Base-by-base conservation (phyloP, 2,797 vertebrate species). In the Scarus forsteni region DNA sequence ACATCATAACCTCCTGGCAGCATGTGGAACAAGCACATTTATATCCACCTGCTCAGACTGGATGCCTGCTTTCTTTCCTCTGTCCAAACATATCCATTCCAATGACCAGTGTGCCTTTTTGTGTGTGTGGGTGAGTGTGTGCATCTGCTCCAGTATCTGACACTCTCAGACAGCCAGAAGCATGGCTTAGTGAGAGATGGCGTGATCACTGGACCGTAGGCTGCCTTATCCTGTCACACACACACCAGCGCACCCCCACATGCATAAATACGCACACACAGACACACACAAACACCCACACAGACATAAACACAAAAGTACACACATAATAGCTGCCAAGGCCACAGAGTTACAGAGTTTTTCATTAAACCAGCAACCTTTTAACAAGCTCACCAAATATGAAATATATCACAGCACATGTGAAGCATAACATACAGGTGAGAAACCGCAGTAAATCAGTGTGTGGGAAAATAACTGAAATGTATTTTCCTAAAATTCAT, bases 121-220 rank as follows among this genome's bases (percentile, higher is more conserved):
- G 7, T 36, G 15, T 61, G 56, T 59, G 43, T 51, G 55, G 56
- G 53, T 52, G 65, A 50, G 52, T 50, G 44, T 69, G 54, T 59
- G 58, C 46, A 19, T 62, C 57, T 70, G 38, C 73, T 60, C 50
- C 48, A 15, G 65, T 85, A 77, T 83, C 79, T 89, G 85, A 86
- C 87, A 84, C 70, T 75, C 66, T 84, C 80, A 89, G 85, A 84
- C 80, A 85, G 80, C 65, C 77, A 80, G 85, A 73, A 81, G 60
- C 79, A 79, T 70, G 68, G 83, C 82, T 89, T 76, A 86, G 82
- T 83, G 82, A 87, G 73, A 79, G 70, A 87, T 82, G 79, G 70
- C 54, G 70, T 82, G 84, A 81, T 85, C 85, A 70, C 63, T 83
- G 85, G 73, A 82, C 77, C 80, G 7, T 77, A 71, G 55, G 75